Evolutionary conservation across 2,113 vertebrate species (phyloP).

Genomic region (Mellivora capensis): DNA sequence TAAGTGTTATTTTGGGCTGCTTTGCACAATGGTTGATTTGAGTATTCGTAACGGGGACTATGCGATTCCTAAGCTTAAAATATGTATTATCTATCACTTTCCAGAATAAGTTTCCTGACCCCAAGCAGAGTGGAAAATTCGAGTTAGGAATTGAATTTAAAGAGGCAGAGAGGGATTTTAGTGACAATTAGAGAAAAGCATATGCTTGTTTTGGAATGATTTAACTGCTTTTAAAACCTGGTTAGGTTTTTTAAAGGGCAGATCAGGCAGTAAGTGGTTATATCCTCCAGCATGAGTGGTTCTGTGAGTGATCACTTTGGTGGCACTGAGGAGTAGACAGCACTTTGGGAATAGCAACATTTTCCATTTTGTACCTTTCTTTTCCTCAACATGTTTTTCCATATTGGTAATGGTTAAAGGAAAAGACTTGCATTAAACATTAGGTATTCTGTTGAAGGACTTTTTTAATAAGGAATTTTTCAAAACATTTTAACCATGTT

Average conservation of each 20-base stretch:
- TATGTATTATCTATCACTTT: neutral
- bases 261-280: neutral
- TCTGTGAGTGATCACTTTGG: neutral
- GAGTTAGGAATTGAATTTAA: neutral
- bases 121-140: neutral
- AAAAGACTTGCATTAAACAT: neutral
- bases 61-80: neutral
- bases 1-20: neutral
- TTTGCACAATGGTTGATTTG: neutral
- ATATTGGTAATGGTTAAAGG: neutral
- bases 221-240: neutral
- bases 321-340: neutral
- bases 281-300: too few relatives aligned
- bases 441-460: neutral
- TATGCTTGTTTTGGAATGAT: neutral
- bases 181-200: neutral
- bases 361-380: neutral
- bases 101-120: neutral
- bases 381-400: neutral
- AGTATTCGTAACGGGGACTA: neutral
- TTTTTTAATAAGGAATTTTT: neutral
- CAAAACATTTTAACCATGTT: neutral
- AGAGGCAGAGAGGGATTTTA: neutral
- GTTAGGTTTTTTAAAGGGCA: neutral
- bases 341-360: neutral